Evolutionary conservation across 2,888 invertebrate species (phyloP).

Genomic region (Agrypnus murinus): DNA sequence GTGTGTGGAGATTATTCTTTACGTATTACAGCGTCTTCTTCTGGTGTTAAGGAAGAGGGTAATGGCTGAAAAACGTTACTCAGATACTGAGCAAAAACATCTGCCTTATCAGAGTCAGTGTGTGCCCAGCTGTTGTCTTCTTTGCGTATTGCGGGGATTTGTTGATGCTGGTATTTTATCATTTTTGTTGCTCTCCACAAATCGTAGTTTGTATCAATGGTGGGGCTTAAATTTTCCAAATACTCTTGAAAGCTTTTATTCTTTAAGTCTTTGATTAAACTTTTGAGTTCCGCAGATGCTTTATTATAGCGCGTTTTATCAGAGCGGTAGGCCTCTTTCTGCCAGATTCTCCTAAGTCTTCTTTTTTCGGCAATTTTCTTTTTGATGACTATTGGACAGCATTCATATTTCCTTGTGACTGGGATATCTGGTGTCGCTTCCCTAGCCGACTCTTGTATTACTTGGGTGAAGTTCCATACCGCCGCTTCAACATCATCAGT

Average conservation of each 20-base stretch:
- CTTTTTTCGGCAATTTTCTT: too few species aligned
- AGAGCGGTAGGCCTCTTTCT: constrained; percentile 36
- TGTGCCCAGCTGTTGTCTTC: constrained; percentile 28
- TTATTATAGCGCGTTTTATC: too few species aligned
- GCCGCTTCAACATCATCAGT: constrained; percentile 48
- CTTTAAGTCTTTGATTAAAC: too few species aligned
- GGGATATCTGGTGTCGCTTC: constrained; percentile 41
- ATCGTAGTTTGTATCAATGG: constrained; percentile 26
- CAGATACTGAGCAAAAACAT: too few species aligned
- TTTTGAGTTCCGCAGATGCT: too few species aligned
- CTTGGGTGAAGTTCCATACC: constrained; percentile 34
- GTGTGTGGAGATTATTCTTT: constrained; percentile 11
- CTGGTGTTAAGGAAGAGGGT: constrained; percentile 18
- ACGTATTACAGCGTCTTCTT: too few species aligned
- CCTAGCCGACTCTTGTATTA: constrained; percentile 50
- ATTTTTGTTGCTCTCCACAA: too few species aligned
- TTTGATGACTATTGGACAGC: constrained; percentile 44
- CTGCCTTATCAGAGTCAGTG: constrained; percentile 6
- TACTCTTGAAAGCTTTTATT: too few species aligned
- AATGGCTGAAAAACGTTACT: too few species aligned
- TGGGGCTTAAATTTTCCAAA: too few species aligned
- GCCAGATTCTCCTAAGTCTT: too few species aligned
- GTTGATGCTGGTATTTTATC: constrained; percentile 26
- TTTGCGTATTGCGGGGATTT: constrained; percentile 24
- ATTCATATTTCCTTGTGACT: constrained; percentile 24